Conservation (phyloP, 2,888 invertebrate genomes). For the Himalopsyche anomala region DNA sequence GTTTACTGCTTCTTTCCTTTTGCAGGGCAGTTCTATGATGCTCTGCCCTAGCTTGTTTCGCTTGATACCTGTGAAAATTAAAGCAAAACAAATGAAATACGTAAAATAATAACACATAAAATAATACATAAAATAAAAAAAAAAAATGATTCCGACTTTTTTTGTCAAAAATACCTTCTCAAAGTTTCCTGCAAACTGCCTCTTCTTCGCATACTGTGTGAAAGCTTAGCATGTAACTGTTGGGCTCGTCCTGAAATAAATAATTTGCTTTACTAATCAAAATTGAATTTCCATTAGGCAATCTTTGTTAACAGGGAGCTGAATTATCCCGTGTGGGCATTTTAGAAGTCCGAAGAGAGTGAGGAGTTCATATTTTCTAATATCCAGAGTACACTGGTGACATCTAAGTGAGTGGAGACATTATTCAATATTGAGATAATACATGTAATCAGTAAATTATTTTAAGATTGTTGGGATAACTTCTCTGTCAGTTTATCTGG, state of each 20-base stretch:
- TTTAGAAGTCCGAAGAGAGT: too few species aligned
- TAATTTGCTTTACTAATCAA: background rate
- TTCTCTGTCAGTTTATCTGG: background rate
- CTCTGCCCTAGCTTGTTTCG: slow-evolving; percentile 94
- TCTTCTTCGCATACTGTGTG: slow-evolving; percentile 91
- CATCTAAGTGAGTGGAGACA: too few species aligned
- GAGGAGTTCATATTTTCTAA: too few species aligned
- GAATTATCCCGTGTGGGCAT: too few species aligned
- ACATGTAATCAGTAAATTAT: too few species aligned
- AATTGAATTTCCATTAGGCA: too few species aligned
- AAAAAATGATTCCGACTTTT: too few species aligned
- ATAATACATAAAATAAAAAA: background rate
- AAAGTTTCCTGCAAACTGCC: slow-evolving; percentile 90
- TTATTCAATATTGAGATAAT: too few species aligned
- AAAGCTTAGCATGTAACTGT: slow-evolving; percentile 94
- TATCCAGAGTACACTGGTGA: too few species aligned
- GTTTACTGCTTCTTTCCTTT: slow-evolving; percentile 88
- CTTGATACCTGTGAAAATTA: slow-evolving; percentile 80
- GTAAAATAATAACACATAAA: too few species aligned
- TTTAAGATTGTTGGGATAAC: too few species aligned
- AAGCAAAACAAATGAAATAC: background rate
- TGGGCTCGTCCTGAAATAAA: slow-evolving; percentile 84
- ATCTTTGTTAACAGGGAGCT: too few species aligned
- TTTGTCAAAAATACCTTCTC: slow-evolving; percentile 69
- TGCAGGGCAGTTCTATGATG: slow-evolving; percentile 89